Evolutionary conservation across 1,140 invertebrate genomes (phyloP), one percentile per base, ranked within the genome.

Genomic region (Archegozetes longisetosus): DNA sequence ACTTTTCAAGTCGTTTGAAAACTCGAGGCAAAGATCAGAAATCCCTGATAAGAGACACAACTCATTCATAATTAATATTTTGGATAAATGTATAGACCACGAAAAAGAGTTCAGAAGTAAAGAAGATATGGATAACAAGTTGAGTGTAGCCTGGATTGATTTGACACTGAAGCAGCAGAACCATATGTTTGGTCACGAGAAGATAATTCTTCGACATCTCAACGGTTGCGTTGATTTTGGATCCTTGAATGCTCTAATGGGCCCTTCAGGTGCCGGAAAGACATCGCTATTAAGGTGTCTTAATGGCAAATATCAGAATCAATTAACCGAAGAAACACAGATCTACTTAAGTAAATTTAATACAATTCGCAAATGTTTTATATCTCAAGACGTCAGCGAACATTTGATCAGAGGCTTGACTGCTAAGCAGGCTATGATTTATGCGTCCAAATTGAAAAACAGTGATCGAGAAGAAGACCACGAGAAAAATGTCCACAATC

Each of bases 401-500:
- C 85, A 88, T 64, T 76, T 95, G 0, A 77, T 88, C 20, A 86
- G 84, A 0, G 85, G 92, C 71, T 75, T 96, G 6, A 88, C 86
- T 0, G 88, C 94, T 3, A 78, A 78, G 58, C 89, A 95, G 72
- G 82, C 88, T 4, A 88, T 94, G 86, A 82, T 80, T 69, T 84
- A 89, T 17, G 87, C 89, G 3, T 89, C 89, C 1, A 89, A 92
- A 72, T 77, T 94, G 1, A 94, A 93, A 76, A 61, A 61, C 32
- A 29, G 48, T 14, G 3, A 22, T 2, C 13, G 22, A n/a, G 23
- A 24, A 55, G 25, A 2, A 28, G 13, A 57, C 12, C 55, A 57
- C 24, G 55, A 48, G 48, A 57, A 57, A 50, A 47, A 47, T 1
- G 55, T 46, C 9, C 17, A 47, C 6, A n/a, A 17, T 17, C 20